A percentile compares a stretch with the other conserved stretches of the same genome.
These are phyloP conservation scores for Beris chalybata DNA, from an alignment of 2,888 invertebrate genomes.

Conservation along the genomic window DNA sequence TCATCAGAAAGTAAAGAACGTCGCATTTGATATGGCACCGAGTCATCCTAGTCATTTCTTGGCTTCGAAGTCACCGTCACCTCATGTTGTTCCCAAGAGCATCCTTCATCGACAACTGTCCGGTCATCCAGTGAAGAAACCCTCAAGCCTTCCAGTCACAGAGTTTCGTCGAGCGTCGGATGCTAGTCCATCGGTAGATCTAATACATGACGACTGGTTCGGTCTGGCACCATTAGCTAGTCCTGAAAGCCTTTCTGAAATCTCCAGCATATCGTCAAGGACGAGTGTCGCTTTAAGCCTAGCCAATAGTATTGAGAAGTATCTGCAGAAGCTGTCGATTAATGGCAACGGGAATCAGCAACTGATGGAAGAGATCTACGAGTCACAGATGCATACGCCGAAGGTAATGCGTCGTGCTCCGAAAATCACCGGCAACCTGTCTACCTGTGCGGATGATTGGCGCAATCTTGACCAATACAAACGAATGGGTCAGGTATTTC, in stretches of 20 bases:
- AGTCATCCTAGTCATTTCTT: constrained; percentile 28
- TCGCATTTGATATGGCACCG: constrained; percentile 52
- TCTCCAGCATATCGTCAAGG: constrained; percentile 75
- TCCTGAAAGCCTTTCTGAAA: constrained; percentile 79
- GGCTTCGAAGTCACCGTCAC: constrained; percentile 40
- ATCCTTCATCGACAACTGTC: constrained; percentile 40
- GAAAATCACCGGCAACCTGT: constrained; percentile 66
- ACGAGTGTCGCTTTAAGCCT: constrained; percentile 61
- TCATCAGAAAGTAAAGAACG: constrained; percentile 46
- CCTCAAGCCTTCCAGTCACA: constrained; percentile 46
- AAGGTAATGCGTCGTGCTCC: constrained; percentile 67
- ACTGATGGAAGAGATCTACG: constrained; percentile 50
- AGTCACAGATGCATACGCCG: constrained; percentile 59
- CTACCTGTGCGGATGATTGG: constrained; percentile 68
- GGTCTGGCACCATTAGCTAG: constrained; percentile 78
- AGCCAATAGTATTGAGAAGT: constrained; percentile 53
- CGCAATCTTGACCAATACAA: constrained; percentile 62
- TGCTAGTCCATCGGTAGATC: constrained; percentile 54
- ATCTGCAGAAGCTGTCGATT: constrained; percentile 49
- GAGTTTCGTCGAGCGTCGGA: constrained; percentile 51
- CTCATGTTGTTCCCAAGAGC: constrained; percentile 42
- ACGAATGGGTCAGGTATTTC: constrained; percentile 59
- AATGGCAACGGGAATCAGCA: constrained; percentile 45
- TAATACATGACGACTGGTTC: constrained; percentile 67
- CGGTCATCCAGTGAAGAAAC: constrained; percentile 40